These are phyloP conservation scores for Morpho deidamia DNA, from an alignment of 2,888 invertebrate species.

Conservation along the genomic window DNA sequence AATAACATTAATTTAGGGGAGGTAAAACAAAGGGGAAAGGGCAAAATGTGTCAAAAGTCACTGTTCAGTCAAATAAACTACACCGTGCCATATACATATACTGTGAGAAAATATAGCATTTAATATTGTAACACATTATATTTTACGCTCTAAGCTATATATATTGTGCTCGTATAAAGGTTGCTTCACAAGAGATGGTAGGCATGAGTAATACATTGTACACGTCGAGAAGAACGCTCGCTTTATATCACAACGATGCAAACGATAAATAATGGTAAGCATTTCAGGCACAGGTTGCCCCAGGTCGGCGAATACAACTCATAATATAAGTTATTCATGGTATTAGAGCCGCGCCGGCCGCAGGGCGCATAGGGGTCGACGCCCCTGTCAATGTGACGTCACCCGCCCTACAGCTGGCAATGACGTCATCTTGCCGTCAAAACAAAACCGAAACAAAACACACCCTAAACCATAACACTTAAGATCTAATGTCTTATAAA, in stretches of 20 bases:
- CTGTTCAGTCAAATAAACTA: not conserved
- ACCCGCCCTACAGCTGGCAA: conserved; percentile 73
- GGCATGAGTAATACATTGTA: conserved; percentile 4
- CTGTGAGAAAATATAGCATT: no score
- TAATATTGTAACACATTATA: not conserved
- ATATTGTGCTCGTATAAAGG: conserved; percentile 1
- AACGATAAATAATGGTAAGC: conserved; percentile 17
- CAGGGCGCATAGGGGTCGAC: conserved; percentile 53
- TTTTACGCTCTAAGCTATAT: not conserved
- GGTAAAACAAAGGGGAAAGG: conserved; percentile 41
- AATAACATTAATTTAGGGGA: conserved; percentile 53
- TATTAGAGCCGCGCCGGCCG: conserved; percentile 44
- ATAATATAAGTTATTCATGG: conserved; percentile 67
- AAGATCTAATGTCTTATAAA: conserved; percentile 52
- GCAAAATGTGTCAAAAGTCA: conserved; percentile 34
- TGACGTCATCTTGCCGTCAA: conserved; percentile 62
- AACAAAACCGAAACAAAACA: conserved; percentile 44
- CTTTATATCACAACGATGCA: conserved; percentile 11
- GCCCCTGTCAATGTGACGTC: conserved; percentile 66
- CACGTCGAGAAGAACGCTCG: conserved; percentile 11
- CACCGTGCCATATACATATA: no score
- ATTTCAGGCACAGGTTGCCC: conserved; percentile 54
- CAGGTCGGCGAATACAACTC: conserved; percentile 59
- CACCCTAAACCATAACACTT: conserved; percentile 46
- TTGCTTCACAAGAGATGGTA: not conserved